Conservation (phyloP, 1,140 invertebrate species). For the Rhynchophorus ferrugineus region DNA sequence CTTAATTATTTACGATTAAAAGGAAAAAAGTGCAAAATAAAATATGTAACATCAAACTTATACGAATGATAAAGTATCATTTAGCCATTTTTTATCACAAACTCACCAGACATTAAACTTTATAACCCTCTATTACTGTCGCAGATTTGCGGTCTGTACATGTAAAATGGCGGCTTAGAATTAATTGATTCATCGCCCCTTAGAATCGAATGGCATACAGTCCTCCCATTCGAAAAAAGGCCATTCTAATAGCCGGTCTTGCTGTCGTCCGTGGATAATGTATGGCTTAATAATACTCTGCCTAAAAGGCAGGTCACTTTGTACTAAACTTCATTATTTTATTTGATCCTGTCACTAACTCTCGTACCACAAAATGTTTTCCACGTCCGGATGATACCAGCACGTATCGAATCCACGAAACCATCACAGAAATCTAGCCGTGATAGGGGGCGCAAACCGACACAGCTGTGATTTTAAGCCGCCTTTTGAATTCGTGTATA, state of each 20-base stretch:
- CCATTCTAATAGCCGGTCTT: constrained; percentile 35
- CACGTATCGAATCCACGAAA: constrained; percentile 5
- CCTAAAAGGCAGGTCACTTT: constrained; percentile 43
- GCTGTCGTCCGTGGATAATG: constrained; percentile 37
- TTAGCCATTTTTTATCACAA: too few relatives aligned
- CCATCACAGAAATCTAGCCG: constrained; percentile 7
- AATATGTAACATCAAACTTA: too few relatives aligned
- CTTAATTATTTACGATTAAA: too few relatives aligned
- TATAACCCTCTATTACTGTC: too few relatives aligned
- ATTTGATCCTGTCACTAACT: constrained; percentile 34
- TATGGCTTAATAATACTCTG: constrained; percentile 41
- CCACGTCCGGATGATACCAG: constrained; percentile 11
- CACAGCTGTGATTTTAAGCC: constrained; percentile 21
- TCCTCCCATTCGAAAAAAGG: constrained; percentile 19
- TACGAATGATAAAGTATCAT: too few relatives aligned
- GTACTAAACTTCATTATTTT: constrained; percentile 42
- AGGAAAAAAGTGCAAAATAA: too few relatives aligned
- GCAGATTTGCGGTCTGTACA: constrained; percentile 26
- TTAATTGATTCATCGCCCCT: constrained; percentile 29
- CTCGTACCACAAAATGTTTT: constrained; percentile 18
- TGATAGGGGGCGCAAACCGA: constrained; percentile 13
- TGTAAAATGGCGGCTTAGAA: constrained; percentile 33
- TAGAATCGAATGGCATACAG: constrained; percentile 22
- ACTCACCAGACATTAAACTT: too few relatives aligned
- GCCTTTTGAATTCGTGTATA: constrained; percentile 11